Evolutionary conservation across 2,113 vertebrate species (phyloP), one percentile per base, ranked within the genome.

Genomic region (Epinephelus moara): DNA sequence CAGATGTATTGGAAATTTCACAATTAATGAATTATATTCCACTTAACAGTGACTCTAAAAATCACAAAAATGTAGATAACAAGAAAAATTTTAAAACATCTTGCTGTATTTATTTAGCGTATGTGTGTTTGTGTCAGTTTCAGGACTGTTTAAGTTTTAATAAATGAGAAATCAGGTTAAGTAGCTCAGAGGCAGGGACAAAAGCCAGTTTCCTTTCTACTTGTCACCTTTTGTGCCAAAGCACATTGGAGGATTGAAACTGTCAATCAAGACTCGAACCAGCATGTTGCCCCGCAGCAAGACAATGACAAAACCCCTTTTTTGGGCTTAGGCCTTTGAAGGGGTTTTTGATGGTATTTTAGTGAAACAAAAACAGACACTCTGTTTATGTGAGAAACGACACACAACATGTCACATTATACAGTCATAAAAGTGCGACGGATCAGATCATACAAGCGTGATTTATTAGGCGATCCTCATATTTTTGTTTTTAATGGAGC

Each of bases 141-240:
- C 18, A 30, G 12, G n/a, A 19, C 68, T 49, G 15, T 82, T 74
- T 55, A 6, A 33, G 30, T 80, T 87, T 85, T 84, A 77, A 77
- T 91, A 78, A 88, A 86, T 92, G 91, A 91, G 70, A 93, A 94
- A 94, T 94, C 94, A 94, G 97, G 96, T 96, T 97, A 97, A 97
- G 95, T 95, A 95, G 96, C 95, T 91, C 93, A 94, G 94, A 95
- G 94, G 95, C 91, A 91, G 87, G 93, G 91, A 96, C 96, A 97
- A 96, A 95, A 96, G 93, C 90, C 92, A 93, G 96, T 97, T 97
- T 97, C 96, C 97, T 96, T 95, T 96, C 95, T 93, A 93, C 96
- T 96, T 97, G 96, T 97, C 93, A 85, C 89, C 96, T 95, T 97
- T 97, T 98, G 96, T 97, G 95, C 91, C 89, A 93, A 94, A 90